Evolutionary conservation across 2,113 vertebrate species (phyloP), one percentile per base, ranked within the genome.

Genomic region (Oenanthe melanoleuca): DNA sequence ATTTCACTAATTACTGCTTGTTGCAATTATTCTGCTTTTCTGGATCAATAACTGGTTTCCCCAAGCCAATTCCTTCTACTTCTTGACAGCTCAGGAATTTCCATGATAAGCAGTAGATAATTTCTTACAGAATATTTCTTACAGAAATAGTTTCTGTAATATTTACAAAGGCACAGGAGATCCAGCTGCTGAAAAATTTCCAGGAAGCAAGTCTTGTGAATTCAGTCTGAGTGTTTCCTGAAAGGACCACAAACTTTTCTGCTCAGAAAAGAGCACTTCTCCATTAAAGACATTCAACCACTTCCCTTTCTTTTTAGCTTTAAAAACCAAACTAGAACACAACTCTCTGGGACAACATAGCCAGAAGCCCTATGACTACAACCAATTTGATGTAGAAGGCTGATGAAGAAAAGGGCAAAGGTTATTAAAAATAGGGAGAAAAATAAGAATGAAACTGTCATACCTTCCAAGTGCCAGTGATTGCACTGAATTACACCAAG

Each of bases 1-100:
- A 93, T 92, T 94, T 90, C 52, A 34, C 42, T 81, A 80, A 95
- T 87, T 85, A 61, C 44, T 70, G 59, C 55, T 75, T 85, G 37
- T 72, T 88, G 37, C 47, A 73, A 92, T 91, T 81, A 92, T 23
- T 86, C 74, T 66, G 52, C 26, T 88, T 82, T 89, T 52, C 60
- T 0, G 0, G 69, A 88, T 69, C 80, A 88, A 19, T 74, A 94
- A 75, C 17, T 67, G 65, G 40, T 49, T 82, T 91, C 83, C 67
- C 34, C 84, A 94, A 95, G 73, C 28, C 4, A 93, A 72, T 13
- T 78, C 38, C 66, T 73, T 26, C 69, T 82, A 38, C 57, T 87
- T 75, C 72, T 66, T 86, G 85, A 86, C 67, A 69, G 71, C 29
- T 67, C 47, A n/a, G 63, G 40, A 73, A 82, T 69, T 78, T 77